Evolutionary conservation across 1,140 invertebrate genomes (phyloP), one percentile per base, ranked within the genome.

Genomic region (Scaptomyza hsui): DNA sequence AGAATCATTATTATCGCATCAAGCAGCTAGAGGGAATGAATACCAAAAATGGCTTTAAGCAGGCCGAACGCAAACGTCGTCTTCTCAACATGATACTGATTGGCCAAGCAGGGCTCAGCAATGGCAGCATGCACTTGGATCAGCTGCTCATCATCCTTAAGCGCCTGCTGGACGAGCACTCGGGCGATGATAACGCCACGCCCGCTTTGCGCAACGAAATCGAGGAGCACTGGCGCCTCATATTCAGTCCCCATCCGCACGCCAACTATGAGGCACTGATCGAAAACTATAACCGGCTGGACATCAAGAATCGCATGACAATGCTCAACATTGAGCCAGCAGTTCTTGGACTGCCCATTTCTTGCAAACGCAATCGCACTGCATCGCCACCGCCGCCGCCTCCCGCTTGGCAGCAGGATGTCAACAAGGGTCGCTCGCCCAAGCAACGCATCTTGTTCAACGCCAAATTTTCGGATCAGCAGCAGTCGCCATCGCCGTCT

Each of bases 61-160:
- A 91, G 42, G 89, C 62, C 81, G 92, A 80, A 44, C 75, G 68
- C 79, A 92, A 83, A 56, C 91, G 72, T 79, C 89, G 76, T 79
- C 91, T 83, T 53, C 61, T 93, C 0, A 93, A 93, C 64, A 93
- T 93, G 92, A 90, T 93, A 21, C 68, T 93, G 2, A 68, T 93
- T 3, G 93, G 93, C 0, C 93, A 93, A 78, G 93, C 92, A 1
- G 93, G 93, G 2, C 90, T 93, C 9, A 75, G 88, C 1, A 92
- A 92, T 69, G 93, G 93, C n/a, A 78, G 77, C 4, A 82, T 83
- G 45, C 92, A 93, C 75, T 63, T 93, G 15, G 91, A 77, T n/a
- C 90, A 92, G 64, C 68, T 93, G 18, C 55, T 92, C 39, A 49
- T 75, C 1, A 75, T 92, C 21, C 85, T 93, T 18, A 88, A 92